A percentile compares a stretch with the other conserved stretches of the same genome.
These are phyloP conservation scores for Gnathonemus longibarbis DNA, from an alignment of 2,113 vertebrate genomes.

Conservation along the genomic window DNA sequence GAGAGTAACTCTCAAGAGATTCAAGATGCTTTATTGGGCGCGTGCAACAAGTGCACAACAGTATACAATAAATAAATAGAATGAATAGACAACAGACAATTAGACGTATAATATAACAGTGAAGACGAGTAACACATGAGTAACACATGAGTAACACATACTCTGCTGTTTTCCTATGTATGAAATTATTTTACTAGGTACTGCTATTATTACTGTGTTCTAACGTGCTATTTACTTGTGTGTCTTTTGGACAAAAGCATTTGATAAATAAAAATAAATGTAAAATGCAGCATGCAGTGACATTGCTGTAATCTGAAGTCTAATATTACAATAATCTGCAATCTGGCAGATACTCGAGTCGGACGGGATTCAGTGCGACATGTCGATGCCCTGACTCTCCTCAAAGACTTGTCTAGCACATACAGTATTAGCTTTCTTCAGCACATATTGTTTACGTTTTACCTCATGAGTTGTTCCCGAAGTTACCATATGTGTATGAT, in stretches of 20 bases:
- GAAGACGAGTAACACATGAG: background rate
- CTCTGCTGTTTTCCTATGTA: background rate
- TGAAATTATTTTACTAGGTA: background rate
- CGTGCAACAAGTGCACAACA: background rate
- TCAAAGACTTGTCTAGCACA: background rate
- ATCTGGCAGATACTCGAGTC: background rate
- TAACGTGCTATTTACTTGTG: background rate
- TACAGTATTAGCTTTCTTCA: background rate
- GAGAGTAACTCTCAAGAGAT: background rate
- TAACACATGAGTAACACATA: background rate
- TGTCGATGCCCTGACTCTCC: background rate
- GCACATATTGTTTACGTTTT: background rate
- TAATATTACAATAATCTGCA: background rate
- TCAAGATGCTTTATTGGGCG: background rate
- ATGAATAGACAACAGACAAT: background rate
- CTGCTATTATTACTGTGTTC: background rate
- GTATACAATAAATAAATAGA: background rate
- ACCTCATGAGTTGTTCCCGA: background rate
- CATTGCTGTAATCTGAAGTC: background rate
- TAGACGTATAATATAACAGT: background rate
- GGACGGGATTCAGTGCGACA: background rate
- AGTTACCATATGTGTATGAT: background rate
- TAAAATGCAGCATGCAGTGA: background rate
- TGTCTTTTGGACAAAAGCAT: background rate
- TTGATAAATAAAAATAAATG: background rate